Evolutionary conservation across 1,140 invertebrate genomes (phyloP), one percentile per base, ranked within the genome.

Genomic region (Phthorimaea operculella): DNA sequence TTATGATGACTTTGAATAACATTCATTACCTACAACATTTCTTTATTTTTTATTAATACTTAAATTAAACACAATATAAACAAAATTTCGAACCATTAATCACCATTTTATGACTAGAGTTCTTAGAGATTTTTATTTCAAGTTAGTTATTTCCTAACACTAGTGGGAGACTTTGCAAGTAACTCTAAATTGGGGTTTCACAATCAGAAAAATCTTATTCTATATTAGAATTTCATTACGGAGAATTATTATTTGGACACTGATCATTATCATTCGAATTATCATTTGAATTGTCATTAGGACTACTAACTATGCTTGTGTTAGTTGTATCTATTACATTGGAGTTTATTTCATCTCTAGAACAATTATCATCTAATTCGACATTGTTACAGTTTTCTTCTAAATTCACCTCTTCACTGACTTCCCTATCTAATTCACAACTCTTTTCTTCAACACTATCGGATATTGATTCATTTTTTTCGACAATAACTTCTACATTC

Each of bases 261-360:
- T 53, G 48, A 58, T 57, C 57, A 62, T 60, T 64, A 68, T 28
- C 81, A 69, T 71, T 68, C 55, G 74, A 79, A 62, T 82, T 82
- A 51, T 80, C 82, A 71, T 83, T 82, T 60, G 77, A 71, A 68
- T 71, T 70, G 59, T 76, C 64, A 62, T 76, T 74, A 36, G 75
- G 70, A 64, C 61, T 70, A 54, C 57, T 65, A 36, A 67, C 57
- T 54, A 68, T 12, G 68, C 63, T 71, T 52, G 66, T 69, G 36
- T 72, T 67, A 15, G 58, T 57, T 39, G 55, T 62, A 49, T 78
- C 72, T 54, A 76, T 66, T 39, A 76, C 50, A 68, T 84, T 84
- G 21, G 72, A 81, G 69, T 82, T 82, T 16, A 82, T 80, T 74
- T 78, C 78, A 67, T 74, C 74, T 57, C 70, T 73, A 57, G 51